Conservation (phyloP, 1,140 invertebrate genomes). For the Drosophila nigromelanica region DNA sequence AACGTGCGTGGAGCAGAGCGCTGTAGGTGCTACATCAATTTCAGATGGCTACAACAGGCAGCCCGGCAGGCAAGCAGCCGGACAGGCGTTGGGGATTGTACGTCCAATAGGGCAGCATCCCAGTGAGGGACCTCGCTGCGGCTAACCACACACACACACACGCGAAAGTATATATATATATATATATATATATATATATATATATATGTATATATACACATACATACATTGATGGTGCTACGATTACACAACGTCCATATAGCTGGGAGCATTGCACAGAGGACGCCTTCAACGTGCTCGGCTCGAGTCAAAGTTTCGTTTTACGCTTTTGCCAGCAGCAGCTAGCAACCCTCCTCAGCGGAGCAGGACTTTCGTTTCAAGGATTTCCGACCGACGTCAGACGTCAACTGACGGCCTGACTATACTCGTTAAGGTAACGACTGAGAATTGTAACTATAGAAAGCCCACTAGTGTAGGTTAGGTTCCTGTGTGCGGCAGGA, state of each 20-base stretch:
- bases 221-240: constrained; percentile 37
- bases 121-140: constrained; percentile 47
- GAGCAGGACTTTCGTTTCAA: constrained; percentile 74
- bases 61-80: constrained; percentile 25
- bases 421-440: constrained; percentile 42
- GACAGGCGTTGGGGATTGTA: constrained; percentile 17
- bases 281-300: constrained; percentile 51
- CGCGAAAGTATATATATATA: constrained; percentile 15
- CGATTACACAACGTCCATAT: constrained; percentile 66
- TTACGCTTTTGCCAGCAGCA: constrained; percentile 47
- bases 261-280: constrained; percentile 58
- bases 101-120: constrained; percentile 48
- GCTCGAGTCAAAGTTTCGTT: constrained; percentile 68
- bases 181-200: constrained; percentile 18
- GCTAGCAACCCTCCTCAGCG: constrained; percentile 48
- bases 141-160: constrained; percentile 13
- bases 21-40: constrained; percentile 79
- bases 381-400: constrained; percentile 78
- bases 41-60: constrained; percentile 63
- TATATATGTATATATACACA: not conserved
- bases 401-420: constrained; percentile 51
- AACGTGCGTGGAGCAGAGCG: constrained; percentile 58
- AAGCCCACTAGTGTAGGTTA: constrained; percentile 73
- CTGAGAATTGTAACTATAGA: constrained; percentile 46
- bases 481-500: constrained; percentile 24